Evolutionary conservation across 2,888 invertebrate species (phyloP).

Genomic region (Steinernema hermaphroditum): DNA sequence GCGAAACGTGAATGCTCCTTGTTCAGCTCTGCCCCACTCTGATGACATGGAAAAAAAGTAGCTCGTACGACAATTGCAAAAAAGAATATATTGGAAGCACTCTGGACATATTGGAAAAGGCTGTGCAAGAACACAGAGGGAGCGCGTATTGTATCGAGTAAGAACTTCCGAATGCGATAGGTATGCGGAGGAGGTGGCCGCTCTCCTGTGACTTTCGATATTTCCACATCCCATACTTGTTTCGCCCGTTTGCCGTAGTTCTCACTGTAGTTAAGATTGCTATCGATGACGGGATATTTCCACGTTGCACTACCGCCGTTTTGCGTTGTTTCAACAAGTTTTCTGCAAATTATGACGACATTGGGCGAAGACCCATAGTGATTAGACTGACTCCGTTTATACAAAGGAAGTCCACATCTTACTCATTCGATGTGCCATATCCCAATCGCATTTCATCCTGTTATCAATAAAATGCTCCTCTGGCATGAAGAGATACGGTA

Average conservation of each 20-base stretch:
- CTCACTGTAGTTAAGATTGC: slow-evolving; percentile 19
- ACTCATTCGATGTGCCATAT: background rate
- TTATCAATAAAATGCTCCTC: background rate
- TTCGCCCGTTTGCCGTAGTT: slow-evolving; percentile 25
- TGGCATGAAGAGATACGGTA: slow-evolving; percentile 2
- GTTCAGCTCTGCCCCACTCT: slow-evolving; percentile 6
- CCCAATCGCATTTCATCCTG: background rate
- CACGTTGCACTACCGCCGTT: background rate
- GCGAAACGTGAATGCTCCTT: slow-evolving; percentile 28
- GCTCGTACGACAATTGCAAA: background rate
- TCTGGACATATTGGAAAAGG: too few relatives aligned
- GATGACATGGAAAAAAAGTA: slow-evolving; percentile 11
- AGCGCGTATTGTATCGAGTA: too few relatives aligned
- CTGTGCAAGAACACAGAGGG: too few relatives aligned
- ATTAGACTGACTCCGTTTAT: background rate
- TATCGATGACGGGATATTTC: slow-evolving; percentile 9
- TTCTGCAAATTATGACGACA: background rate
- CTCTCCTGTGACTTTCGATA: background rate
- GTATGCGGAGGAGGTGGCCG: background rate
- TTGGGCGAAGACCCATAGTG: too few relatives aligned
- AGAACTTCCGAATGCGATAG: too few relatives aligned
- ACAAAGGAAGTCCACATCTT: slow-evolving; percentile 5
- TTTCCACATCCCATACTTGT: slow-evolving; percentile 9
- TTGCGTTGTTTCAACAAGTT: background rate
- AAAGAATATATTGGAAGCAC: background rate